Conservation (phyloP, 1,140 invertebrate genomes). For the Brachionus sp. region DNA sequence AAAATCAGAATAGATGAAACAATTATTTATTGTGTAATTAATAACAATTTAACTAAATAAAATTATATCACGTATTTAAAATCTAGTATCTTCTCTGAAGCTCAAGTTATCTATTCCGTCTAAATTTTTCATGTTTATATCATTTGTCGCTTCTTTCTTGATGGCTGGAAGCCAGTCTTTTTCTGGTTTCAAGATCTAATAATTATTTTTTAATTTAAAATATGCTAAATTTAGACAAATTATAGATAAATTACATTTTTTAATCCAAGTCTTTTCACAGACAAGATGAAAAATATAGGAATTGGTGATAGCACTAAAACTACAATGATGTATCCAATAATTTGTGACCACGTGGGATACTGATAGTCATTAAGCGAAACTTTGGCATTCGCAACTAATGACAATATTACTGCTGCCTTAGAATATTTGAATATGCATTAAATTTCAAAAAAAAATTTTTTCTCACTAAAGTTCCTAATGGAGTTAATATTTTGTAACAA, state of each 20-base stretch:
- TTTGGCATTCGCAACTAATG: neutral
- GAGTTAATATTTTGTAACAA: slow-evolving; percentile 41
- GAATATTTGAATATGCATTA: neutral
- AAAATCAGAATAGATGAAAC: too few species aligned
- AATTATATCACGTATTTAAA: neutral
- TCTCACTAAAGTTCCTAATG: neutral
- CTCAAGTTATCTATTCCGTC: neutral
- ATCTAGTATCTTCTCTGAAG: neutral
- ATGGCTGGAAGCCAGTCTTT: neutral
- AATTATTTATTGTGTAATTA: too few species aligned
- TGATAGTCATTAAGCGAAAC: slow-evolving; percentile 14
- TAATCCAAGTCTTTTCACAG: neutral
- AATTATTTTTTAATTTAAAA: too few species aligned
- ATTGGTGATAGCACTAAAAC: neutral
- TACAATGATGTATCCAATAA: slow-evolving; percentile 16
- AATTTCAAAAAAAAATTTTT: neutral
- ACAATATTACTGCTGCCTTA: slow-evolving; percentile 15
- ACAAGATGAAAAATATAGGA: neutral
- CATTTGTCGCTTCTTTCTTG: neutral
- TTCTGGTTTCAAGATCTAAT: neutral
- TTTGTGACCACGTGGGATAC: slow-evolving; percentile 27
- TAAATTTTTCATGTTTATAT: neutral
- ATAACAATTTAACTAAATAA: too few species aligned
- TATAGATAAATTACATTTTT: neutral
- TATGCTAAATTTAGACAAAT: too few species aligned